Evolutionary conservation across 2,113 vertebrate genomes (phyloP).

Genomic region (Isichthys henryi): DNA sequence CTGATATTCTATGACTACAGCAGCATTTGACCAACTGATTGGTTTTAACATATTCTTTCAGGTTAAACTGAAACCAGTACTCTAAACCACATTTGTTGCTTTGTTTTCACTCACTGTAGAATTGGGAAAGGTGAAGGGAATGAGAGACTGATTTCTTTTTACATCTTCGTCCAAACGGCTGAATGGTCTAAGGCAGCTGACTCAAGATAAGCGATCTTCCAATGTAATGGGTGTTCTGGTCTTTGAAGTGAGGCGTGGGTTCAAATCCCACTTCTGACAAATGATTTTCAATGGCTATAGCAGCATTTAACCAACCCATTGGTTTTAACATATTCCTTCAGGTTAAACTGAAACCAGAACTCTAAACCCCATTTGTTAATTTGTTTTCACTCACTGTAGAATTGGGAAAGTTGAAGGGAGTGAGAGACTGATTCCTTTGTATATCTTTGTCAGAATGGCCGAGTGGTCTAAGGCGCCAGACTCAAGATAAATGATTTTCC

Average conservation of each 20-base stretch:
- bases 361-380: background rate
- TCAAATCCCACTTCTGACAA: background rate
- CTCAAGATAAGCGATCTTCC: no score
- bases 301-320: background rate
- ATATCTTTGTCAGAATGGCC: no score
- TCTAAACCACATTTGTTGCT: background rate
- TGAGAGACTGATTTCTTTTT: background rate
- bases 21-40: background rate
- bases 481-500: slow-evolving; percentile 30
- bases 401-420: background rate
- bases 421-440: no score
- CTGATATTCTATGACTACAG: no score
- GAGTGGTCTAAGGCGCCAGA: slow-evolving; percentile 51
- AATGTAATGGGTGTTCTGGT: background rate
- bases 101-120: background rate
- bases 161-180: background rate
- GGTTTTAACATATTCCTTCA: background rate
- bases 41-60: background rate
- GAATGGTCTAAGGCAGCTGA: background rate
- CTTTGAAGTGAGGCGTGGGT: background rate
- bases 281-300: background rate
- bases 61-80: background rate
- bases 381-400: background rate
- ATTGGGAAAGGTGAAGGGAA: background rate
- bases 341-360: background rate